Conservation (phyloP, 2,797 vertebrate genomes). For the Champsocephalus gunnari region DNA sequence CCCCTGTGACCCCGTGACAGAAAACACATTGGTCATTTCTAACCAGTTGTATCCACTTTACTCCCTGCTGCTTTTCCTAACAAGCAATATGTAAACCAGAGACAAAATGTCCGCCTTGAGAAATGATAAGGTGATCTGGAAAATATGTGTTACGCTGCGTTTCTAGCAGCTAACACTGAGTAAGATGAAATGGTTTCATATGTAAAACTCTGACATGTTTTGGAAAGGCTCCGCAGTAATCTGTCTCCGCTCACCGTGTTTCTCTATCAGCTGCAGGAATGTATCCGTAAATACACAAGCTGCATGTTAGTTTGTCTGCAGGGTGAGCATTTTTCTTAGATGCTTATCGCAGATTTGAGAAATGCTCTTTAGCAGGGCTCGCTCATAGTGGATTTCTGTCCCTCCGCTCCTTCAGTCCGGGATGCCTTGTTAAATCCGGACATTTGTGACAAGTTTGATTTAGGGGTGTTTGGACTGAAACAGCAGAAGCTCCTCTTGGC, state of each 20-base stretch:
- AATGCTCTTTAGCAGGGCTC: constrained; percentile 28
- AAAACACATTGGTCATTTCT: constrained; percentile 58
- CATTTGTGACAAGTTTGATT: constrained; percentile 86
- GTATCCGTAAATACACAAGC: constrained; percentile 30
- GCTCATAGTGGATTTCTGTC: constrained; percentile 70
- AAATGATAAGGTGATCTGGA: background rate
- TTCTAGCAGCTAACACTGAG: background rate
- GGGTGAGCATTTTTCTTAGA: constrained; percentile 45
- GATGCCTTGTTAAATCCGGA: constrained; percentile 82
- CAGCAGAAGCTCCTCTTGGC: constrained; percentile 83
- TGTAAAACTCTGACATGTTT: constrained; percentile 2
- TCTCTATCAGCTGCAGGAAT: constrained; percentile 14
- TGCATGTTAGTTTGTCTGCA: constrained; percentile 35
- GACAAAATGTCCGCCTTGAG: background rate
- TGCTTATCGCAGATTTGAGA: constrained; percentile 63
- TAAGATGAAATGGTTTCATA: background rate
- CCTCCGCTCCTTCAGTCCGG: constrained; percentile 40
- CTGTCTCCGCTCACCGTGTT: constrained; percentile 9
- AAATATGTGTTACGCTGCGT: background rate
- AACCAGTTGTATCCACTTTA: constrained; percentile 43
- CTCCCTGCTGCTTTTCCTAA: constrained; percentile 24
- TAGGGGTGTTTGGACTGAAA: constrained; percentile 86
- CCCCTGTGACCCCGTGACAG: constrained; percentile 57
- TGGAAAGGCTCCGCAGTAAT: background rate
- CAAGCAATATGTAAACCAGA: background rate